These are phyloP conservation scores for Oreortyx pictus DNA, from an alignment of 2,797 vertebrate species.

Conservation along the genomic window DNA sequence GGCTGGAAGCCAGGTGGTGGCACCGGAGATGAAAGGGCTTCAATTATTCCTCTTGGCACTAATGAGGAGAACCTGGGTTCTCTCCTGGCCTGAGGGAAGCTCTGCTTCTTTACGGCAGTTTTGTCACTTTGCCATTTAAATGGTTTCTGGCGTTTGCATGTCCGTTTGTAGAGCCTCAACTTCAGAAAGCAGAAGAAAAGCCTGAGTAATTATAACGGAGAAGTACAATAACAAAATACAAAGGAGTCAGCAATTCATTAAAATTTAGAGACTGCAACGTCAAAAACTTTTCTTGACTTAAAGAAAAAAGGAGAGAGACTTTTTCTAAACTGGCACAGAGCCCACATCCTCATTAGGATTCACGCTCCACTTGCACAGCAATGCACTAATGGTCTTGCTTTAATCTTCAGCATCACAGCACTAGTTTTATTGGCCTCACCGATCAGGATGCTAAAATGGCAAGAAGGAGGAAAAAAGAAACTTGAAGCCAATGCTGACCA, in stretches of 20 bases:
- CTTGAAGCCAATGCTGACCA: neutral
- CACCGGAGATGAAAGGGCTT: slow-evolving; percentile 17
- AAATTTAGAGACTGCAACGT: slow-evolving; percentile 12
- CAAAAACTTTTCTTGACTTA: slow-evolving; percentile 38
- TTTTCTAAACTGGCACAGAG: slow-evolving; percentile 22
- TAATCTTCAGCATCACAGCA: slow-evolving; percentile 11
- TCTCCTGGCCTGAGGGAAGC: slow-evolving; percentile 44
- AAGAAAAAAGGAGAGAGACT: neutral
- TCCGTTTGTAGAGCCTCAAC: neutral
- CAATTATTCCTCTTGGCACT: slow-evolving; percentile 55
- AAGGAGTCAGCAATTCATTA: slow-evolving; percentile 52
- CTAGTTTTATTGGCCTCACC: neutral
- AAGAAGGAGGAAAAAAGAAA: neutral
- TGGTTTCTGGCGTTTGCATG: slow-evolving; percentile 6
- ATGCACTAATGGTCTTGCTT: neutral
- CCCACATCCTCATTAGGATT: slow-evolving; percentile 25
- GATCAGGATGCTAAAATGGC: neutral
- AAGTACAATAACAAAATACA: slow-evolving; percentile 47
- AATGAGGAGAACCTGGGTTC: slow-evolving; percentile 51
- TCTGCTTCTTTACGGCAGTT: slow-evolving; percentile 39
- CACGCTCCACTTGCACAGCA: neutral
- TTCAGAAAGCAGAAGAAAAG: slow-evolving; percentile 43
- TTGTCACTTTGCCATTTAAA: slow-evolving; percentile 44
- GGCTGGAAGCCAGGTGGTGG: neutral
- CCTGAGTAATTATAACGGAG: slow-evolving; percentile 9